phyloP scores from a whole-genome alignment of 2,113 vertebrate genomes.

The Daboia siamensis region DNA sequence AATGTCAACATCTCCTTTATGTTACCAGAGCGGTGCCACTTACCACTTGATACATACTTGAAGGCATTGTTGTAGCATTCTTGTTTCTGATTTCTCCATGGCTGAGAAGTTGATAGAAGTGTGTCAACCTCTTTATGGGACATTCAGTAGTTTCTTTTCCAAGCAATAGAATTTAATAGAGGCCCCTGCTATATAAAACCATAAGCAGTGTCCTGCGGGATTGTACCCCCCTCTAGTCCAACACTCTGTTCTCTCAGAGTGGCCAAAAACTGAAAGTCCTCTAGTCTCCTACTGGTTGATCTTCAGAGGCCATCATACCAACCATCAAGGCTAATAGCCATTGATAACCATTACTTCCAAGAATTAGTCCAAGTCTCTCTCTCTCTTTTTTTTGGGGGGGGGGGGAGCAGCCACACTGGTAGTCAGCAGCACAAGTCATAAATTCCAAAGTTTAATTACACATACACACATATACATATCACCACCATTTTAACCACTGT shows the following conservation, averaged over 20 bases:
- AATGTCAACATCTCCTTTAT: slow-evolving; percentile 46
- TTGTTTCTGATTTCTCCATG: slow-evolving; percentile 10
- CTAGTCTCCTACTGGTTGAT: not conserved
- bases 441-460: not conserved
- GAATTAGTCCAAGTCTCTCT: not conserved
- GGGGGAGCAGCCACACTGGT: not conserved
- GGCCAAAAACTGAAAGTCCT: not conserved
- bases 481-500: no score
- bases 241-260: not conserved
- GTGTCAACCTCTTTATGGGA: not conserved
- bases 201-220: not conserved
- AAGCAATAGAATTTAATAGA: not conserved
- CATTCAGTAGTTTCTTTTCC: not conserved
- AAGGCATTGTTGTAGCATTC: slow-evolving; percentile 5
- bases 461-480: not conserved
- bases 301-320: not conserved
- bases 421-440: not conserved
- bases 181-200: not conserved
- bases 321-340: not conserved
- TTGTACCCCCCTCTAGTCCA: not conserved
- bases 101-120: not conserved
- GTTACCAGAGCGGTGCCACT: slow-evolving; percentile 25
- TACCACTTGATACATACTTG: slow-evolving; percentile 23
- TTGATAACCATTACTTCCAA: not conserved
- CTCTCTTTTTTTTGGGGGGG: not conserved